Evolutionary conservation across 2,888 invertebrate genomes (phyloP), one percentile per base, ranked within the genome.

Genomic region (Ophioninae sp.): DNA sequence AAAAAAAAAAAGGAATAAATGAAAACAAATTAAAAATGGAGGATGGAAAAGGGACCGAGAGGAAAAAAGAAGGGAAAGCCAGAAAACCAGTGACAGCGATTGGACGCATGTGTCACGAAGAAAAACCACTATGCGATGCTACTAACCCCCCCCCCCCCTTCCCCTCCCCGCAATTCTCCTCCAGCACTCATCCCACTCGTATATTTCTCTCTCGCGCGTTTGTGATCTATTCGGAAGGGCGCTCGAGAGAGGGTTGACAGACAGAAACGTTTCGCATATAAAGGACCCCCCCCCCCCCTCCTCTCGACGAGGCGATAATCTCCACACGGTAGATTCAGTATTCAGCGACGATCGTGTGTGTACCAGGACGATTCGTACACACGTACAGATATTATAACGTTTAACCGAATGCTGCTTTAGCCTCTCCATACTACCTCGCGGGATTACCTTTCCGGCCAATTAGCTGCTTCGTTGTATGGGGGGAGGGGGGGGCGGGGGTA

Each of bases 381-480:
- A 56, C 17, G 68, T 76, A 44, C 50, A 30, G 65, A 68, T 69
- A 75, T 69, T 81, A 62, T 56, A 78, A 30, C 57, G 59, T 70
- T 77, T 10, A 41, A 41, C 39, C 37, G 23, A 68, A 72, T 82
- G 17, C 41, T 41, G 56, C 17, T 57, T 20, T 20, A 30, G 8
- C 70, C 57, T 23, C 61, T 79, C 75, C 68, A 64, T 50, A 59
- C 23, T 68, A 81, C 78, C 79, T 78, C 77, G 80, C 57, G 59
- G 84, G 79, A 84, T 84, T 84, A 82, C 50, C 78, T 80, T 85
- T 72, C 74, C 67, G 84, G 39, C 84, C 85, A 85, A 85, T 85
- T 85, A 84, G 85, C 80, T 78, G 64, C 70, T 39, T n/a, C 7
- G 41, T 57, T 37, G 70, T 39, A 30, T 20, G 56, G 39, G 64